Conservation (phyloP, 2,797 vertebrate species). For the Melanotaenia nigrans region DNA sequence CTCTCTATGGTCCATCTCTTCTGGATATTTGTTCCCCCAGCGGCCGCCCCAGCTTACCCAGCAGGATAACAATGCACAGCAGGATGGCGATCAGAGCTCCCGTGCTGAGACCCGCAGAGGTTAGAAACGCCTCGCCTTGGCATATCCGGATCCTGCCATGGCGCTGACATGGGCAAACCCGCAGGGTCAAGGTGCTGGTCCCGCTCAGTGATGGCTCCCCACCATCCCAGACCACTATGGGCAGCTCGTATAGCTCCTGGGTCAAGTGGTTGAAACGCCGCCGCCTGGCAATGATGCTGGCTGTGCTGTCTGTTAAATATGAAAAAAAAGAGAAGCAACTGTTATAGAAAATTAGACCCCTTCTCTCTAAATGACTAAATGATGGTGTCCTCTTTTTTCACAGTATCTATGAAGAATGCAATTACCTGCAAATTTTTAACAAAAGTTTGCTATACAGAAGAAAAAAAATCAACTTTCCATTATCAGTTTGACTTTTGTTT, state of each 20-base stretch:
- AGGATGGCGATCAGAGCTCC: constrained; percentile 97
- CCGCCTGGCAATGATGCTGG: constrained; percentile 89
- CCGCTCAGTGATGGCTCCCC: constrained; percentile 92
- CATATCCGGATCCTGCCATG: constrained; percentile 89
- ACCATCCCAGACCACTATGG: constrained; percentile 92
- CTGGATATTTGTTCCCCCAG: constrained; percentile 26
- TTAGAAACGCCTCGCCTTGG: constrained; percentile 93
- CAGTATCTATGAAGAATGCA: constrained; percentile 14
- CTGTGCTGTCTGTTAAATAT: constrained; percentile 89
- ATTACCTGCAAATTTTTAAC: constrained; percentile 28
- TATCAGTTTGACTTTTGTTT: constrained; percentile 1
- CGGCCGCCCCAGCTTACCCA: constrained; percentile 85
- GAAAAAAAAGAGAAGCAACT: neutral
- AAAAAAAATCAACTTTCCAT: neutral
- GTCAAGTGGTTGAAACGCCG: constrained; percentile 90
- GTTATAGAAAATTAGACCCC: constrained; percentile 13
- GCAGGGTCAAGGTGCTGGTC: constrained; percentile 93
- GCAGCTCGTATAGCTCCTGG: constrained; percentile 92
- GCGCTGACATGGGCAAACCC: constrained; percentile 92
- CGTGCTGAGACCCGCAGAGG: constrained; percentile 95
- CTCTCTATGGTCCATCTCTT: constrained; percentile 49
- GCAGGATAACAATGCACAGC: constrained; percentile 94
- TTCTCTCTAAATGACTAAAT: constrained; percentile 17
- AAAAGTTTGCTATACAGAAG: constrained; percentile 13
- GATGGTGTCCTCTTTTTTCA: constrained; percentile 21